These are phyloP conservation scores for Mionectes macconnelli DNA, from an alignment of 2,113 vertebrate species.

Conservation along the genomic window DNA sequence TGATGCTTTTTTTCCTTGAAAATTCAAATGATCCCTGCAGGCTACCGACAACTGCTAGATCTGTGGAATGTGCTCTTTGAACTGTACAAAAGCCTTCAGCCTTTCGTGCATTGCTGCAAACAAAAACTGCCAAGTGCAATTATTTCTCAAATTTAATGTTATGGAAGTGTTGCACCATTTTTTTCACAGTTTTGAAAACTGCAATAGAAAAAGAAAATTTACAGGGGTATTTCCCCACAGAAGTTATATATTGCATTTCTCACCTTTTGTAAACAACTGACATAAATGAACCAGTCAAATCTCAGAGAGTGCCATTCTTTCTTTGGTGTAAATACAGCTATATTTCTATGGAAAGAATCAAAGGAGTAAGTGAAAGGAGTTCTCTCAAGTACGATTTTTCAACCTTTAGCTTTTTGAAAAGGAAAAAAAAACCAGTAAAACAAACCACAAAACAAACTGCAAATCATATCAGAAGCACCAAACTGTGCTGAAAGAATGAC, in stretches of 20 bases:
- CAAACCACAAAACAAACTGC: not conserved
- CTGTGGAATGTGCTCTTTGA: conserved; percentile 94
- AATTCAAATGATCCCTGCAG: conserved; percentile 91
- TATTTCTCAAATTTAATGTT: conserved; percentile 86
- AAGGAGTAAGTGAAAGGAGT: conserved; percentile 14
- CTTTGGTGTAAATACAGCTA: conserved; percentile 37
- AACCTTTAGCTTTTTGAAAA: not conserved
- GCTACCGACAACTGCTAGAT: conserved; percentile 86
- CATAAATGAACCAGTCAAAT: conserved; percentile 19
- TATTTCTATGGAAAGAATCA: conserved; percentile 32
- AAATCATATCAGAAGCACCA: not conserved
- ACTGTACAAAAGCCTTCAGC: conserved; percentile 91
- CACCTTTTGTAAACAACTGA: conserved; percentile 15
- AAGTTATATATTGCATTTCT: conserved; percentile 20
- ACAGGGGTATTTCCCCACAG: not conserved
- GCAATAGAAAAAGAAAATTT: conserved; percentile 21
- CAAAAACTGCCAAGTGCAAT: conserved; percentile 92
- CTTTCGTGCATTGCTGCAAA: conserved; percentile 87
- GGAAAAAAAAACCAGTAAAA: not conserved
- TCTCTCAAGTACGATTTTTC: not conserved
- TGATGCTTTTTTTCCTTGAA: conserved; percentile 64
- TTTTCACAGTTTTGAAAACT: conserved; percentile 39
- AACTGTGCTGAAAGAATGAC: not conserved
- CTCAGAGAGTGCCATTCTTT: not conserved
- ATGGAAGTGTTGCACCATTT: conserved; percentile 76